Conservation (phyloP, 2,797 vertebrate species). For the Lutjanus argentimaculatus region DNA sequence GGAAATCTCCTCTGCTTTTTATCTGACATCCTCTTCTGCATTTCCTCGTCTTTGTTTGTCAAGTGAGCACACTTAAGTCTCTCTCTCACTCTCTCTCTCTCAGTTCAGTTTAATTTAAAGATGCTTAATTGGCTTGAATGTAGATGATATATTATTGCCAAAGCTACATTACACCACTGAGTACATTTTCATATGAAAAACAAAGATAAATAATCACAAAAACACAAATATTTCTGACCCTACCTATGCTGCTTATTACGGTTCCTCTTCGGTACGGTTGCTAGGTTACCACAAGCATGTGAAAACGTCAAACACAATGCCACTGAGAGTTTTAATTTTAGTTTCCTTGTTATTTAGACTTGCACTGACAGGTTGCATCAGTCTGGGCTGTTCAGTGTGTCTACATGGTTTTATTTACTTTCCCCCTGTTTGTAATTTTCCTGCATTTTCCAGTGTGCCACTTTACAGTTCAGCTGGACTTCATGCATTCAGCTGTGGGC, state of each 20-base stretch:
- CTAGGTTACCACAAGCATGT: slow-evolving; percentile 84
- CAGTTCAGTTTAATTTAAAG: slow-evolving; percentile 30
- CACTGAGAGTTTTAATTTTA: slow-evolving; percentile 3
- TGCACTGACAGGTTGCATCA: not conserved
- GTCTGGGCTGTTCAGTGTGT: not conserved
- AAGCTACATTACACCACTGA: not conserved
- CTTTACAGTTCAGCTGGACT: not conserved
- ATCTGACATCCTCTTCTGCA: slow-evolving; percentile 9
- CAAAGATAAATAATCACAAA: slow-evolving; percentile 1
- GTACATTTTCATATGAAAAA: not conserved
- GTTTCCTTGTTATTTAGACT: slow-evolving; percentile 3
- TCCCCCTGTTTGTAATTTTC: not conserved
- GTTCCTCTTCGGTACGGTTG: slow-evolving; percentile 85
- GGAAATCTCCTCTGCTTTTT: not conserved
- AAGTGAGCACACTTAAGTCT: not conserved
- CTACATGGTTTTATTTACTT: not conserved
- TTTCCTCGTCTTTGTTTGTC: slow-evolving; percentile 13
- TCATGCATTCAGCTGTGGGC: not conserved
- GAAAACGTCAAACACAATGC: slow-evolving; percentile 83
- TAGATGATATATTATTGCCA: slow-evolving; percentile 1
- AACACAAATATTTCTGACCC: slow-evolving; percentile 41
- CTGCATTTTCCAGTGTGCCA: not conserved
- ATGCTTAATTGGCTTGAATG: slow-evolving; percentile 19
- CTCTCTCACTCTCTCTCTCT: slow-evolving; percentile 10
- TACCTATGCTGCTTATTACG: slow-evolving; percentile 85